Percentiles rank a stretch among this genome's conserved stretches.
These are phyloP conservation scores for Lumbricus terrestris DNA, from an alignment of 2,888 invertebrate species.

Conservation along the genomic window DNA sequence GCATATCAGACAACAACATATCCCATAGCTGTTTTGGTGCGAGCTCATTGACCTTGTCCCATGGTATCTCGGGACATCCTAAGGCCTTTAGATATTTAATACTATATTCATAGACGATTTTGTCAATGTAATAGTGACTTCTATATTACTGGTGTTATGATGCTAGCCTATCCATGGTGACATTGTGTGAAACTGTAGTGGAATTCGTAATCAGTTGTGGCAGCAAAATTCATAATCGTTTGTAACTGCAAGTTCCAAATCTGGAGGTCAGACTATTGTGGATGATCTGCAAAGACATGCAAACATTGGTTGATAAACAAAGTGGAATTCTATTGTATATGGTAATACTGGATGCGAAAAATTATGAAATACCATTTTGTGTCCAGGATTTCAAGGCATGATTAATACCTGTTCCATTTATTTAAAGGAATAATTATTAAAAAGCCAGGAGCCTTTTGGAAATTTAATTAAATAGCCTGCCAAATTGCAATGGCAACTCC, in stretches of 20 bases:
- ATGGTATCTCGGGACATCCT: no score
- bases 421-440: background rate
- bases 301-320: background rate
- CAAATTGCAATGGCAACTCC: background rate
- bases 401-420: background rate
- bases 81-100: no score
- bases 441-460: background rate
- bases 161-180: background rate
- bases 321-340: background rate
- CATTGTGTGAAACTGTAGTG: background rate
- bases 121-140: background rate
- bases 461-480: background rate
- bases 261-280: background rate
- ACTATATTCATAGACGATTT: background rate
- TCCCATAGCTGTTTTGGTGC: no score
- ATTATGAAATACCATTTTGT: background rate
- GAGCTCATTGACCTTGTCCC: no score
- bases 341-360: background rate
- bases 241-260: background rate
- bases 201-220: background rate
- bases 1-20: no score
- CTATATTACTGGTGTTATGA: background rate
- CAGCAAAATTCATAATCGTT: background rate
- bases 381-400: background rate
- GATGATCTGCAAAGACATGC: no score